Evolutionary conservation across 2,888 invertebrate species (phyloP).

Genomic region (Pyralis farinalis): DNA sequence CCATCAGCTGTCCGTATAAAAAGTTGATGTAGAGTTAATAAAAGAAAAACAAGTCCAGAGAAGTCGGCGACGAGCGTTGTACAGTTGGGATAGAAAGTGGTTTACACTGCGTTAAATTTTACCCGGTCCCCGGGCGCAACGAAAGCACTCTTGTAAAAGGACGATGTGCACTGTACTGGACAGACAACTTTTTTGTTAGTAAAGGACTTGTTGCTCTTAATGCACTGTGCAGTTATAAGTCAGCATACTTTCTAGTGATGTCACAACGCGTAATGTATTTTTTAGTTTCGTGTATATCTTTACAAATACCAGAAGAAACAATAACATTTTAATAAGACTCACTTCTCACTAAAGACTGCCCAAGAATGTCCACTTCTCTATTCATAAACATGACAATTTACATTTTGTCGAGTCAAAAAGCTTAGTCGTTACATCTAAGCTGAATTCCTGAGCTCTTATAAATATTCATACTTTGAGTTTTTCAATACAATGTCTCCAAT

Average conservation of each 20-base stretch:
- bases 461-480: conserved; percentile 9
- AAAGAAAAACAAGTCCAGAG: conserved; percentile 14
- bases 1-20: conserved; percentile 45
- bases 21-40: conserved; percentile 26
- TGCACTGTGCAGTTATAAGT: not conserved
- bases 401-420: conserved; percentile 8
- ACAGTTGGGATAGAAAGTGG: not conserved
- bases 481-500: conserved; percentile 10
- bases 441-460: conserved; percentile 9
- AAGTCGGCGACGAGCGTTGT: conserved; percentile 12
- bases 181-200: not conserved
- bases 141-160: not conserved
- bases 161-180: not conserved
- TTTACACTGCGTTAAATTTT: not conserved
- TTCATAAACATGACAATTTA: conserved; percentile 3
- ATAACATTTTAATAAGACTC: conserved; percentile 1
- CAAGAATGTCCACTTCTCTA: not conserved
- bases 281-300: not conserved
- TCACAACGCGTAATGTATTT: not conserved
- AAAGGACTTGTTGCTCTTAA: not conserved
- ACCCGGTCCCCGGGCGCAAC: not conserved
- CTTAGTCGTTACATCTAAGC: conserved; percentile 3
- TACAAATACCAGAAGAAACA: conserved; percentile 1
- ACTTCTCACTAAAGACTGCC: conserved; percentile 1
- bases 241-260: not conserved